Evolutionary conservation across 2,113 vertebrate species (phyloP).

Genomic region (Leucoraja erinaceus): DNA sequence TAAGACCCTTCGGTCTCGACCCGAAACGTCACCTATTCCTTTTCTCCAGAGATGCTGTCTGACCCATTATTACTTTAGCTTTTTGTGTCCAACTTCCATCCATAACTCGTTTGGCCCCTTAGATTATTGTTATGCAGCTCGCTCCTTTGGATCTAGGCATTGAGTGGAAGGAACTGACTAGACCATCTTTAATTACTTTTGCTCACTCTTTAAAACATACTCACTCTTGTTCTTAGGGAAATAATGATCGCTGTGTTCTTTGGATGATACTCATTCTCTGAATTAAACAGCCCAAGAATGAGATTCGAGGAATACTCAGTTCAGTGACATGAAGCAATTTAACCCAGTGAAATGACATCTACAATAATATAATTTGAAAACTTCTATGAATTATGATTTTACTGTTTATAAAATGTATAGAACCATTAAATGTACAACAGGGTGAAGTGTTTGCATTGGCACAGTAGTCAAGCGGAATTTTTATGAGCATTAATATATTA

Average conservation of each 20-base stretch:
- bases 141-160: neutral
- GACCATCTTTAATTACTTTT: neutral
- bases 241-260: neutral
- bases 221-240: neutral
- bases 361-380: conserved; percentile 1
- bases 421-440: neutral
- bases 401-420: neutral
- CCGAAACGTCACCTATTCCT: no score
- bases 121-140: no score
- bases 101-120: no score
- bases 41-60: no score
- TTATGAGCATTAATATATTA: neutral
- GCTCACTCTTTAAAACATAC: neutral
- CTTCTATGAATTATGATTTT: neutral
- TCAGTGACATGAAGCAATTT: neutral
- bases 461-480: neutral
- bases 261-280: neutral
- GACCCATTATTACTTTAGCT: no score
- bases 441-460: conserved; percentile 11
- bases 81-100: no score
- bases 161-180: neutral
- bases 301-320: neutral
- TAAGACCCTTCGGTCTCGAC: no score
- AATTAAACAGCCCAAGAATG: neutral
- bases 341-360: neutral